These are phyloP conservation scores for Portevinia maculata DNA, from an alignment of 2,888 invertebrate species.

Conservation along the genomic window DNA sequence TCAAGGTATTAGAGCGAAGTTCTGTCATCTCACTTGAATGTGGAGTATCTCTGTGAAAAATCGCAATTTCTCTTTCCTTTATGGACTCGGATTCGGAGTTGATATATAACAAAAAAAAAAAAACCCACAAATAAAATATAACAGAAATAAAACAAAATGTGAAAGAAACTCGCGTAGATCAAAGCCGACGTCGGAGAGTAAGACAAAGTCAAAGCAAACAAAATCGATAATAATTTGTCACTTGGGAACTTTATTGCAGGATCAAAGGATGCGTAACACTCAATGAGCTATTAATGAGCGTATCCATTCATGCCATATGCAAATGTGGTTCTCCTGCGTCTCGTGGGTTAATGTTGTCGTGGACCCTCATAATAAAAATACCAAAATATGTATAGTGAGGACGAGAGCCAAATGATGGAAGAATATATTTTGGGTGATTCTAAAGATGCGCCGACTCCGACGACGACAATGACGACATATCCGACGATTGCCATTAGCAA, in stretches of 20 bases:
- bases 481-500: conserved; percentile 64
- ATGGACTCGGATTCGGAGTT: neutral
- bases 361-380: conserved; percentile 76
- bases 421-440: conserved; percentile 33
- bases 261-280: conserved; percentile 76
- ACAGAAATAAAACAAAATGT: neutral
- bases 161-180: conserved; percentile 27
- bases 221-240: conserved; percentile 82
- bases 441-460: conserved; percentile 26
- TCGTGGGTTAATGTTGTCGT: conserved; percentile 54
- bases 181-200: conserved; percentile 30
- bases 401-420: conserved; percentile 9
- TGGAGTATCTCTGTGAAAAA: neutral
- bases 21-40: conserved; percentile 17
- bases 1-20: conserved; percentile 35
- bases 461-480: conserved; percentile 34
- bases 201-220: conserved; percentile 54
- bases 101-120: conserved; percentile 10
- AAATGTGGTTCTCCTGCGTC: conserved; percentile 57
- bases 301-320: conserved; percentile 65
- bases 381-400: conserved; percentile 34
- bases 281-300: conserved; percentile 73
- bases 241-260: conserved; percentile 79
- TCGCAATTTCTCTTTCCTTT: conserved; percentile 1
- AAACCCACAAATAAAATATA: conserved; percentile 7